A percentile compares a stretch with the other conserved stretches of the same genome.
Evolutionary conservation across 2,797 vertebrate species (phyloP).

Genomic region (Peromyscus melanophrys): DNA sequence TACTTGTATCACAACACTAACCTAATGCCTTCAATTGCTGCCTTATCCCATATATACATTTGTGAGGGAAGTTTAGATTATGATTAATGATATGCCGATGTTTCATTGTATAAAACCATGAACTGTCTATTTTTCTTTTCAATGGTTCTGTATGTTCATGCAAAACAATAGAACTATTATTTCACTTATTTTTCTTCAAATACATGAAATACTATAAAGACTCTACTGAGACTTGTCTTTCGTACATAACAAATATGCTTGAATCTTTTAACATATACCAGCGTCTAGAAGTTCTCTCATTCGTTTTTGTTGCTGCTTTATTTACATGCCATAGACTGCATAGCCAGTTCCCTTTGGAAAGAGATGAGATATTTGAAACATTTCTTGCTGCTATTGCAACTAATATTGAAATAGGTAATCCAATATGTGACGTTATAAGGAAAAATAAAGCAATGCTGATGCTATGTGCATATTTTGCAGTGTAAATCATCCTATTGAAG

Average conservation of each 20-base stretch:
- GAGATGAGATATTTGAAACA: not conserved
- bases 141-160: not conserved
- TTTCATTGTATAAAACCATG: not conserved
- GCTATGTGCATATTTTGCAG: not conserved
- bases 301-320: not conserved
- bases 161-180: slow-evolving; percentile 3
- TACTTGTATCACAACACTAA: not conserved
- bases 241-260: not conserved
- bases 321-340: not conserved
- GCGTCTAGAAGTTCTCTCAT: not conserved
- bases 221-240: not conserved
- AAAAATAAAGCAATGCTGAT: not conserved
- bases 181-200: slow-evolving; percentile 12
- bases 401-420: not conserved
- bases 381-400: not conserved
- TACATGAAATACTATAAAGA: not conserved
- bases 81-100: not conserved
- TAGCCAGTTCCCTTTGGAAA: not conserved
- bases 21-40: not conserved
- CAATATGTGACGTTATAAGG: not conserved
- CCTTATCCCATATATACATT: not conserved
- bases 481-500: not conserved
- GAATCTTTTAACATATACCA: not conserved
- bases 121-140: not conserved
- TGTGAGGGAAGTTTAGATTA: not conserved